These are phyloP conservation scores for Carterocephalus palaemon DNA, from an alignment of 2,888 invertebrate species.

Conservation along the genomic window DNA sequence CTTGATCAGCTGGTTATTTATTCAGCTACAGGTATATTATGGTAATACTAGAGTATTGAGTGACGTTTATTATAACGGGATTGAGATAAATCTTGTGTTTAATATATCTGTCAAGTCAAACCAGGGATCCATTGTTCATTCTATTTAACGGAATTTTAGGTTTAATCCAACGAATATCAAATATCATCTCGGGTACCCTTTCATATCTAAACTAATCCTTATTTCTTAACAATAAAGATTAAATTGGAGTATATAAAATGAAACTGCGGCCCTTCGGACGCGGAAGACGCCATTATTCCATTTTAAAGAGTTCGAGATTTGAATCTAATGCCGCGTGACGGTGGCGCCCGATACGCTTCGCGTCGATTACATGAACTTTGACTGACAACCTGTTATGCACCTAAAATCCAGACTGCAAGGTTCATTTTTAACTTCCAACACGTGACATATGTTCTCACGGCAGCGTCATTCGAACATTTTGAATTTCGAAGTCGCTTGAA, in stretches of 20 bases:
- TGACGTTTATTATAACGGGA: too few species aligned
- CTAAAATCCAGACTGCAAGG: constrained; percentile 23
- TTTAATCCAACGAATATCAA: constrained; percentile 17
- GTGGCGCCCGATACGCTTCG: constrained; percentile 51
- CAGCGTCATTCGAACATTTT: constrained; percentile 36
- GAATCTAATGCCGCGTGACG: constrained; percentile 71
- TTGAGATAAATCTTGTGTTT: neutral
- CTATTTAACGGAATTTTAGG: constrained; percentile 12
- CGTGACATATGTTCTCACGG: constrained; percentile 46
- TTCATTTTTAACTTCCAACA: constrained; percentile 3
- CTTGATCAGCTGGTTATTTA: too few species aligned
- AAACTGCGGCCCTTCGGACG: constrained; percentile 35
- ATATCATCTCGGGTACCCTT: constrained; percentile 2
- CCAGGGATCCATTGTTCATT: constrained; percentile 14
- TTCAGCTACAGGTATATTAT: too few species aligned
- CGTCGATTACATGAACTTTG: constrained; percentile 47
- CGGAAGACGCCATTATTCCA: constrained; percentile 58
- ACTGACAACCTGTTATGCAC: constrained; percentile 32
- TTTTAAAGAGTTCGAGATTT: constrained; percentile 69
- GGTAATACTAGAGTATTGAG: too few species aligned
- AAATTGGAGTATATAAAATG: constrained; percentile 18
- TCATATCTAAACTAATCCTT: neutral
- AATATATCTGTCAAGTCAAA: constrained; percentile 4
- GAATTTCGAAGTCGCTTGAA: constrained; percentile 26
- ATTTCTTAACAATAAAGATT: neutral